Conservation (phyloP, 2,888 invertebrate genomes). For the Entomobrya multifasciata region DNA sequence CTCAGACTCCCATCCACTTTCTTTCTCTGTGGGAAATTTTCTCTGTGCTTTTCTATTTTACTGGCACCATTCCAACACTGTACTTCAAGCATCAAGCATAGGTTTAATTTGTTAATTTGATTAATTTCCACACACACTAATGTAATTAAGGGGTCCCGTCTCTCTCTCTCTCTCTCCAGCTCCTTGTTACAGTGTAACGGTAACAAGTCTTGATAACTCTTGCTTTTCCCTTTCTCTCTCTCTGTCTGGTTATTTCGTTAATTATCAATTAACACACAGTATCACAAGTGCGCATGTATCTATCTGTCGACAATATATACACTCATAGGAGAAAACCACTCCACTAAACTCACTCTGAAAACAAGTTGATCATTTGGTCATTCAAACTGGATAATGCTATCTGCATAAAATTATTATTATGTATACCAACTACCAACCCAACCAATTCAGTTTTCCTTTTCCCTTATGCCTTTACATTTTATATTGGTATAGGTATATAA, state of each 20-base stretch:
- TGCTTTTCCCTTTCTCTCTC: constrained; percentile 37
- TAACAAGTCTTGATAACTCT: constrained; percentile 52
- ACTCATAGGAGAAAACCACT: neutral
- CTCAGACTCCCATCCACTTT: neutral
- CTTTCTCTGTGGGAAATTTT: constrained; percentile 5
- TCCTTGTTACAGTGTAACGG: neutral
- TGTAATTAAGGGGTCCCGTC: constrained; percentile 71
- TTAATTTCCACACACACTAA: constrained; percentile 73
- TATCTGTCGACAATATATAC: neutral
- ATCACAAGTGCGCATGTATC: constrained; percentile 28
- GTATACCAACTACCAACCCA: neutral
- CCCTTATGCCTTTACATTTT: neutral
- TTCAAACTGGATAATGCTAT: constrained; percentile 8
- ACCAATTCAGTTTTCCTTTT: neutral
- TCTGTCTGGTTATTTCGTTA: constrained; percentile 67
- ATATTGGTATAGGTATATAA: neutral
- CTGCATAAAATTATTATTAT: constrained; percentile 28
- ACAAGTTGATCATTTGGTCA: constrained; percentile 70
- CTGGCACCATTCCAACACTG: constrained; percentile 66
- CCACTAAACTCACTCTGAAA: neutral
- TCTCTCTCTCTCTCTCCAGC: neutral
- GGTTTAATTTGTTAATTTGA: constrained; percentile 75
- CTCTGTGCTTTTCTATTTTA: neutral
- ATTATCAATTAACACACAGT: constrained; percentile 75
- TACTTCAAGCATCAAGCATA: constrained; percentile 67